Evolutionary conservation across 2,888 invertebrate species (phyloP), one percentile per base, ranked within the genome.

Genomic region (Acleris sparsana): DNA sequence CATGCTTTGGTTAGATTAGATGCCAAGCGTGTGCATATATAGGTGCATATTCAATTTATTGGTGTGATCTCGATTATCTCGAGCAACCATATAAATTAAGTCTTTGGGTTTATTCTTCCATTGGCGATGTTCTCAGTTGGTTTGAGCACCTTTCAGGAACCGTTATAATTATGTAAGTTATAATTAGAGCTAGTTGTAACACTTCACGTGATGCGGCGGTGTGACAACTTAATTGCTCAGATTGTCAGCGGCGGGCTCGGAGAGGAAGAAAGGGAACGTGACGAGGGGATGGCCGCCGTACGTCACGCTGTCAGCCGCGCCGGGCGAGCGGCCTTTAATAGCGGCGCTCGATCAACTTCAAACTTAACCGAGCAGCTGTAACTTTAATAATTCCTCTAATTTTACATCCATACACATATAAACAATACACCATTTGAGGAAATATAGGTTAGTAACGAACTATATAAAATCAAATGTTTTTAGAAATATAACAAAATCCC

Each of bases 141-240:
- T 53, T 46, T 25, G 13, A 48, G 29, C 18, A 7, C 25, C 13
- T 18, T 29, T 18, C 29, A 18, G 20, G 22, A 11, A 44, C 55
- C 39, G 16, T 63, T 25, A 58, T 58, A n/a, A 51, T 49, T 63
- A 52, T 46, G 44, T 62, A 57, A 62, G 56, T 52, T 66, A 66
- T 66, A 62, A 66, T 62, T 62, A 66, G 57, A 53, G 57, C 13
- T 39, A 57, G 66, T 62, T 66, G 17, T 61, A 62, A 62, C 72
- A 74, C 75, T 76, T 75, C 77, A 73, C 75, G 73, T 83, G 78
- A 80, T 77, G 72, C 71, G 72, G 72, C 67, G 72, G 74, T 82
- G 74, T 85, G 89, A 90, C 88, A 89, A 84, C 75, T 87, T 89
- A 86, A 89, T 89, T 84, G 87, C 78, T 74, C 66, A 63, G 78